Conservation (phyloP, 2,797 vertebrate species). For the Labroides dimidiatus region DNA sequence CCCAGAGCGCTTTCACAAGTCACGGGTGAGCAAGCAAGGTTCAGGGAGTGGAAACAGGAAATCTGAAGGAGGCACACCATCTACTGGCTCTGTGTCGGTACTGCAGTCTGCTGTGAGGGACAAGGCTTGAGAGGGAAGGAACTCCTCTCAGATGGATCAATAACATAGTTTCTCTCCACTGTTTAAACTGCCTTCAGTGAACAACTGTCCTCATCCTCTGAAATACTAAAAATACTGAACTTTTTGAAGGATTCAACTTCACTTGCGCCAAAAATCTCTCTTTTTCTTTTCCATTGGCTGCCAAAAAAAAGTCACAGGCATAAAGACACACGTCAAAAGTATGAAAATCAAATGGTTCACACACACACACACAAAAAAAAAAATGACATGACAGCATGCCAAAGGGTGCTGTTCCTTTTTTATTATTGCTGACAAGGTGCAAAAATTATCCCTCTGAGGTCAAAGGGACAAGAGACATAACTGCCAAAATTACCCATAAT, state of each 20-base stretch:
- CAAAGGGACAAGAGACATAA: slow-evolving; percentile 82
- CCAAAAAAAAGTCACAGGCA: slow-evolving; percentile 22
- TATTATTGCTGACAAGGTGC: slow-evolving; percentile 81
- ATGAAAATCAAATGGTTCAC: slow-evolving; percentile 53
- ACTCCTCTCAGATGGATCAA: slow-evolving; percentile 39
- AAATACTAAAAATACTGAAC: slow-evolving; percentile 20
- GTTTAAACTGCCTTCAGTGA: slow-evolving; percentile 25
- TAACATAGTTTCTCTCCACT: slow-evolving; percentile 27
- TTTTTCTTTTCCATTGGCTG: slow-evolving; percentile 4
- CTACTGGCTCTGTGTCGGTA: slow-evolving; percentile 77
- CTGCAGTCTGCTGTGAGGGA: slow-evolving; percentile 52
- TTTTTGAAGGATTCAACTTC: slow-evolving; percentile 17
- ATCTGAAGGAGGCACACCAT: slow-evolving; percentile 82
- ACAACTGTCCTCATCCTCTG: slow-evolving; percentile 20
- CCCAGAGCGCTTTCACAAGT: slow-evolving; percentile 80
- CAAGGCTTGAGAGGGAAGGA: slow-evolving; percentile 21
- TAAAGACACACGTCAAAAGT: slow-evolving; percentile 21
- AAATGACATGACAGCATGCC: slow-evolving; percentile 42
- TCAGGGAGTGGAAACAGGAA: slow-evolving; percentile 64
- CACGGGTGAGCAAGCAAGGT: slow-evolving; percentile 81
- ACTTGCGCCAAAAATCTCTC: slow-evolving; percentile 24
- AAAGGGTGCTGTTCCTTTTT: slow-evolving; percentile 67
- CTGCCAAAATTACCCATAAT: slow-evolving; percentile 83
- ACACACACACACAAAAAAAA: too few relatives aligned
- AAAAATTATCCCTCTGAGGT: slow-evolving; percentile 80